phyloP scores from a whole-genome alignment of 1,140 invertebrate genomes.

The Bombus picipes region DNA sequence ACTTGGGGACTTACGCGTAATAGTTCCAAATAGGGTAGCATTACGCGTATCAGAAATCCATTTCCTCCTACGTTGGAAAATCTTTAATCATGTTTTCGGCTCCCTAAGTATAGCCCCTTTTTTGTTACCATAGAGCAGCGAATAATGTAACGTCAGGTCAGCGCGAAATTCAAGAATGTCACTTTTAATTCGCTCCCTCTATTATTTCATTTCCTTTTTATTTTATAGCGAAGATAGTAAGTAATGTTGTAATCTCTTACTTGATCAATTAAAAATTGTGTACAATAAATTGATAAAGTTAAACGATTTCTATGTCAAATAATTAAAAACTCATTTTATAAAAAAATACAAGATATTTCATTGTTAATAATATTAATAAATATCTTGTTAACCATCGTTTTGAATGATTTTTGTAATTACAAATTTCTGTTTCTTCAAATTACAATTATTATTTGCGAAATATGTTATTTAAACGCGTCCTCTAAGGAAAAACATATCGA shows the following conservation, averaged over 20 bases:
- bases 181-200: not conserved
- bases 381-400: too few relatives aligned
- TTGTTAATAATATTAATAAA: too few relatives aligned
- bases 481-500: too few relatives aligned
- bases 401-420: too few relatives aligned
- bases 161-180: slow-evolving; percentile 10
- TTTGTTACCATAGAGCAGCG: slow-evolving; percentile 38
- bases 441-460: not conserved
- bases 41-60: slow-evolving; percentile 79
- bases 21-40: slow-evolving; percentile 79
- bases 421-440: too few relatives aligned
- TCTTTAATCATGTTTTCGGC: slow-evolving; percentile 78
- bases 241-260: not conserved
- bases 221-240: too few relatives aligned
- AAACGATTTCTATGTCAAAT: too few relatives aligned
- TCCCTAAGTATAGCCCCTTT: slow-evolving; percentile 48
- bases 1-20: slow-evolving; percentile 75
- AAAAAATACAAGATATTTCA: too few relatives aligned
- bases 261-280: too few relatives aligned
- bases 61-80: slow-evolving; percentile 74
- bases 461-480: not conserved
- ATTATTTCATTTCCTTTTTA: not conserved
- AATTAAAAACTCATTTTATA: too few relatives aligned
- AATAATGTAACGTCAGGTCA: slow-evolving; percentile 42
- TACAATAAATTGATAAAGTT: too few relatives aligned